Conservation (phyloP, 2,113 vertebrate genomes). For the Colinus virginianus region DNA sequence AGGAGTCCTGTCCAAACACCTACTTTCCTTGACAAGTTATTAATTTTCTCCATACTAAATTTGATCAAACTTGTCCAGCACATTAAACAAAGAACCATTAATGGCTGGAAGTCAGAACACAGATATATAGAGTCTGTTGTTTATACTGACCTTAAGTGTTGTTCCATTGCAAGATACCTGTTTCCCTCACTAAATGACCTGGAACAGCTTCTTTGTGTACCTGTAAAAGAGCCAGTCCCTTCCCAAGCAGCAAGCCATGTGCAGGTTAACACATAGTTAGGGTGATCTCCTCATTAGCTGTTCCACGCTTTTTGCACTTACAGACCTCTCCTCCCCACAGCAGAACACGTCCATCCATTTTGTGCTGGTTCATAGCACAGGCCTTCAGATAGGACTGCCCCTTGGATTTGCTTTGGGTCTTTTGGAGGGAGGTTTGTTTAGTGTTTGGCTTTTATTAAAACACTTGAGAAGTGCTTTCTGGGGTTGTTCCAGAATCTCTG, state of each 20-base stretch:
- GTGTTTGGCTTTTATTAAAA: neutral
- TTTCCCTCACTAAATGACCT: neutral
- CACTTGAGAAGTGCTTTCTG: neutral
- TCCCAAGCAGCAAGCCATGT: fast-evolving
- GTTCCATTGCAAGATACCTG: neutral
- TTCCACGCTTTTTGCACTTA: neutral
- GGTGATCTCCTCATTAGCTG: neutral
- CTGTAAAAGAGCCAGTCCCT: neutral
- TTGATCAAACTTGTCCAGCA: neutral
- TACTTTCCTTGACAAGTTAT: neutral
- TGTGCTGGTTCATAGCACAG: neutral
- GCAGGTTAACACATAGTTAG: fast-evolving
- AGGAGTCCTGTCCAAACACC: neutral
- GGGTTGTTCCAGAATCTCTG: neutral
- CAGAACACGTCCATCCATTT: neutral
- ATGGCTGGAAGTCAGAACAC: fast-evolving
- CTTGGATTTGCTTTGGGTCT: neutral
- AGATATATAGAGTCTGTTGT: neutral
- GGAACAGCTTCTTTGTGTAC: neutral
- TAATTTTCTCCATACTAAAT: neutral
- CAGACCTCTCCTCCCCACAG: neutral
- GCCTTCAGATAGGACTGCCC: fast-evolving
- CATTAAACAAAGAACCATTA: neutral
- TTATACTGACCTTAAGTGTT: neutral
- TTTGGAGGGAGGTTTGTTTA: neutral